phyloP scores from a whole-genome alignment of 2,888 invertebrate genomes.

The Subacronicta megacephala region DNA sequence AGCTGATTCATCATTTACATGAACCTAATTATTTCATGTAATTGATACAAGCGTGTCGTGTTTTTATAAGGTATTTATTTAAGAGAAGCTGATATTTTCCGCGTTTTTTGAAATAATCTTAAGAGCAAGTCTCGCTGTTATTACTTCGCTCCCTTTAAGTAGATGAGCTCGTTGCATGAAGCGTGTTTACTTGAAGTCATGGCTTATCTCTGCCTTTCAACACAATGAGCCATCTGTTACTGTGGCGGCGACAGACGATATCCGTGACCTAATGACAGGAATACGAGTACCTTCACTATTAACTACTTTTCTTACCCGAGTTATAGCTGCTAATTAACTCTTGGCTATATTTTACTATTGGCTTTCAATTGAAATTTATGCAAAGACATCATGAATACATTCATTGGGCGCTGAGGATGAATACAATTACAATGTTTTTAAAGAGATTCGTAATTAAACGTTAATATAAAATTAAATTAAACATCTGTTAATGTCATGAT shows the following conservation, averaged over 20 bases:
- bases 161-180: conserved; percentile 31
- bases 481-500: conserved; percentile 9
- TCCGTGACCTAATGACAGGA: conserved; percentile 75
- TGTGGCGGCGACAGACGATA: conserved; percentile 76
- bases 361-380: conserved; percentile 20
- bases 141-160: conserved; percentile 35
- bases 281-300: conserved; percentile 53
- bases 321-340: conserved; percentile 36
- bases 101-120: conserved; percentile 21
- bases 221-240: conserved; percentile 82
- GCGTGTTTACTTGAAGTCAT: conserved; percentile 59
- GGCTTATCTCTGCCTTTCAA: conserved; percentile 74
- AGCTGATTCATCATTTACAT: conserved; percentile 75
- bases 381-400: conserved; percentile 12
- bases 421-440: conserved; percentile 11
- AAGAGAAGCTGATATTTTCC: conserved; percentile 10
- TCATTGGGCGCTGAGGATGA: conserved; percentile 11
- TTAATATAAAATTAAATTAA: conserved; percentile 10
- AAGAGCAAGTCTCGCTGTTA: conserved; percentile 27
- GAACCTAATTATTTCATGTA: conserved; percentile 57
- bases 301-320: conserved; percentile 39
- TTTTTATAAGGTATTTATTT: conserved; percentile 29
- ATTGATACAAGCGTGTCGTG: conserved; percentile 34
- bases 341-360: conserved; percentile 7
- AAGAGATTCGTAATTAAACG: neutral